Percentiles rank a stretch among this genome's conserved stretches.
Conservation (phyloP, 1,140 invertebrate genomes). For the Rhynchophorus ferrugineus region DNA sequence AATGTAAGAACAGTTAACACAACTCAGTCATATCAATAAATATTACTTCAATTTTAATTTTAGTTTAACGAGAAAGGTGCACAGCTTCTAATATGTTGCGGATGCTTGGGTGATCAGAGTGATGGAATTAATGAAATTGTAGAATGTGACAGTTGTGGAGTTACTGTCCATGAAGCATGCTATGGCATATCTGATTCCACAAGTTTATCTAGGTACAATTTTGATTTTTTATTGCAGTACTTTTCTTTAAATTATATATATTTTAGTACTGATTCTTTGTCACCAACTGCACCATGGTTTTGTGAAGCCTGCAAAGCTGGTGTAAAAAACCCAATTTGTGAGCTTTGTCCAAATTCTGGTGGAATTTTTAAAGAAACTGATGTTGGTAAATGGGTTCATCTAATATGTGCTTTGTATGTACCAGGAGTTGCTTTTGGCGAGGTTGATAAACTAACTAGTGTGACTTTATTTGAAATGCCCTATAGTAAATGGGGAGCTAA, state of each 20-base stretch:
- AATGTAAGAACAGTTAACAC: constrained; percentile 13
- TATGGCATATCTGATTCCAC: constrained; percentile 92
- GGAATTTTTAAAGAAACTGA: constrained; percentile 96
- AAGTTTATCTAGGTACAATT: constrained; percentile 63
- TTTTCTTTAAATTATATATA: background rate
- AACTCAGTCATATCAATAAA: too few relatives aligned
- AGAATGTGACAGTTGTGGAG: constrained; percentile 92
- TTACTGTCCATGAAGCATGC: constrained; percentile 94
- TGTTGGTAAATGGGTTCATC: constrained; percentile 94
- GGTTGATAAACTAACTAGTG: constrained; percentile 76
- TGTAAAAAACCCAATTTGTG: constrained; percentile 74
- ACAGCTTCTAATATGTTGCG: constrained; percentile 75
- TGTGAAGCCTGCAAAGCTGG: constrained; percentile 96
- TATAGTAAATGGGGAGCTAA: constrained; percentile 93
- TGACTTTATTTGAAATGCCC: constrained; percentile 92
- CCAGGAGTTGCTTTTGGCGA: constrained; percentile 83
- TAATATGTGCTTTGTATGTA: constrained; percentile 65
- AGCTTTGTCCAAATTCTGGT: constrained; percentile 81
- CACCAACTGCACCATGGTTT: constrained; percentile 95
- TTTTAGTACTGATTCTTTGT: constrained; percentile 71
- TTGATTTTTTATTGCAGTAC: background rate
- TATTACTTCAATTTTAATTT: too few relatives aligned
- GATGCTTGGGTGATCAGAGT: constrained; percentile 86
- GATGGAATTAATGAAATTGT: constrained; percentile 94
- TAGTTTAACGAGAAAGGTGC: constrained; percentile 35